phyloP scores from a whole-genome alignment of 92 coral and sea anemone genomes.

The Epizoanthus scotinus region DNA sequence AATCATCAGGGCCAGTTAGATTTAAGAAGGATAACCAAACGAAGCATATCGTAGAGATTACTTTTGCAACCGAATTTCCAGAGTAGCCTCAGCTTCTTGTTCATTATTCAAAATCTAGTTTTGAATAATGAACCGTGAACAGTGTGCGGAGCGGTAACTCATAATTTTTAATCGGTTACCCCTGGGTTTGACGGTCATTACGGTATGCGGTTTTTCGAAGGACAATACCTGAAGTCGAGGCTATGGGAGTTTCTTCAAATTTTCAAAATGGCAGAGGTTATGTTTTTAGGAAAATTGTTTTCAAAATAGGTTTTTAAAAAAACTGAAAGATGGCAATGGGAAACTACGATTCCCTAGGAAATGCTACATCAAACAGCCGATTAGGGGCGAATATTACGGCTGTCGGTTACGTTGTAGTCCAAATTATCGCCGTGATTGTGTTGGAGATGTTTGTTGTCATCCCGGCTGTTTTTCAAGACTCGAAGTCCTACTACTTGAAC shows the following conservation, averaged over 20 bases:
- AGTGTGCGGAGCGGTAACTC: too few species aligned
- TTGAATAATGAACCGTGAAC: too few species aligned
- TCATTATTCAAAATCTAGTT: too few species aligned
- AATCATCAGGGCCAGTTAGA: too few species aligned
- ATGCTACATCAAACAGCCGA: slow-evolving; percentile 27
- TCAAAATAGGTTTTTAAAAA: neutral
- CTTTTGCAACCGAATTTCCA: too few species aligned
- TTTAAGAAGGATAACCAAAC: too few species aligned
- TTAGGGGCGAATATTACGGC: slow-evolving; percentile 48
- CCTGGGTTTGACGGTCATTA: neutral
- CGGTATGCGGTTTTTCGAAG: slow-evolving; percentile 37
- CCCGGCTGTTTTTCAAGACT: slow-evolving; percentile 59
- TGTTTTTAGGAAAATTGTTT: neutral
- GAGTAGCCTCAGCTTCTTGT: too few species aligned
- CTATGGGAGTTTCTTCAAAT: neutral
- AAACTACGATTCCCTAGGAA: slow-evolving; percentile 41
- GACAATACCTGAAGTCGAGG: slow-evolving; percentile 23
- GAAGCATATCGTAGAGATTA: too few species aligned
- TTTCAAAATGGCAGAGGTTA: slow-evolving; percentile 1
- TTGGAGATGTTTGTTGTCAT: slow-evolving; percentile 61
- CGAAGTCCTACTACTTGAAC: slow-evolving; percentile 40
- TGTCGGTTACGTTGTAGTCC: slow-evolving; percentile 49
- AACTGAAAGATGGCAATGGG: neutral
- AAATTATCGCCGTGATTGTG: slow-evolving; percentile 17
- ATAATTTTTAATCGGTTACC: too few species aligned